A percentile compares a stretch with the other conserved stretches of the same genome.
Evolutionary conservation across 2,113 vertebrate species (phyloP).

Genomic region (Pipa parva): DNA sequence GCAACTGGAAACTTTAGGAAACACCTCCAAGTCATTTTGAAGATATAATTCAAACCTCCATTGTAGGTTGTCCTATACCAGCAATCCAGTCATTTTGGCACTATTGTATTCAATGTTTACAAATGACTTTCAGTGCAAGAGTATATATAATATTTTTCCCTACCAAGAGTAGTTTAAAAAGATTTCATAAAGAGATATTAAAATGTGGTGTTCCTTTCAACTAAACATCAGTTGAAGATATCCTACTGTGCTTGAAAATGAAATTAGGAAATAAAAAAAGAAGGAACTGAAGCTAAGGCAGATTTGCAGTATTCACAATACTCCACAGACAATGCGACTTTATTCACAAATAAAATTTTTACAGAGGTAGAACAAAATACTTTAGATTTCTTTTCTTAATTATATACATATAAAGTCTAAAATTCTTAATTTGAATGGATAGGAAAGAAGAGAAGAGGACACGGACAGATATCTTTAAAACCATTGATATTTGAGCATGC

Average conservation of each 20-base stretch:
- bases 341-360: conserved; percentile 71
- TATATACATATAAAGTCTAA: conserved; percentile 61
- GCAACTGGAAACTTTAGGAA: no score
- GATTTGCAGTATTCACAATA: conserved; percentile 56
- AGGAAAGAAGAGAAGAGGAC: conserved; percentile 8
- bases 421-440: conserved; percentile 32
- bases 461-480: conserved; percentile 34
- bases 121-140: not conserved
- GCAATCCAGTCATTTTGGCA: no score
- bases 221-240: not conserved
- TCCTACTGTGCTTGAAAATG: not conserved
- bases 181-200: no score
- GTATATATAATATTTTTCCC: not conserved
- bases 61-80: no score
- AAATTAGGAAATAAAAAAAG: conserved; percentile 41
- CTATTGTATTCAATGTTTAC: no score
- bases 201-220: no score
- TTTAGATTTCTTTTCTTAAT: conserved; percentile 52
- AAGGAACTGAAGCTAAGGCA: conserved; percentile 38
- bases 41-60: no score
- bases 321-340: conserved; percentile 69
- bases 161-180: not conserved
- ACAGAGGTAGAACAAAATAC: conserved; percentile 78
- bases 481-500: conserved; percentile 56
- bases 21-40: no score